Conservation (phyloP, 1,140 invertebrate species). For the Elysia chlorotica region DNA sequence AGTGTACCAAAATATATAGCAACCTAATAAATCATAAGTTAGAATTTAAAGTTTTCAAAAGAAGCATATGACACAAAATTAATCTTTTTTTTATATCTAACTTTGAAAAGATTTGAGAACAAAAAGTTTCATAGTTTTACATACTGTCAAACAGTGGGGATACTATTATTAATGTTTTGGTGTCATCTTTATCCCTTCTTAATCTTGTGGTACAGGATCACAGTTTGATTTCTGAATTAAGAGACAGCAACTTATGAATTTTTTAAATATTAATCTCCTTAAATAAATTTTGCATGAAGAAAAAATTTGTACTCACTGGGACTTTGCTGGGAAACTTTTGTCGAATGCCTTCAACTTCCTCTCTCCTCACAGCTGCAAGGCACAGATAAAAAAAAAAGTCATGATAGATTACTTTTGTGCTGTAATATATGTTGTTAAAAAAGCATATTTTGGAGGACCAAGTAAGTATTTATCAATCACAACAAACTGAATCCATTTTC, state of each 20-base stretch:
- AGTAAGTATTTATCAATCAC: too few relatives aligned
- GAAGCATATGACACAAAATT: too few relatives aligned
- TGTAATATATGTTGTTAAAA: too few relatives aligned
- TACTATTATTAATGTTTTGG: background rate
- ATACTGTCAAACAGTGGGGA: background rate
- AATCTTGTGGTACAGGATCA: background rate
- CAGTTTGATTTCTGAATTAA: background rate
- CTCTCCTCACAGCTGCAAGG: constrained; percentile 60
- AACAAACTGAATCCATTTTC: too few relatives aligned
- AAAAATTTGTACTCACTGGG: constrained; percentile 48
- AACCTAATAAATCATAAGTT: too few relatives aligned
- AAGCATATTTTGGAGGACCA: too few relatives aligned
- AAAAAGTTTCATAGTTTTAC: too few relatives aligned
- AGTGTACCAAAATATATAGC: too few relatives aligned
- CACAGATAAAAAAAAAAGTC: constrained; percentile 24
- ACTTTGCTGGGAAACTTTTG: constrained; percentile 70
- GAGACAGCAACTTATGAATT: background rate
- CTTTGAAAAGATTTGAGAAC: too few relatives aligned
- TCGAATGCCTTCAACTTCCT: constrained; percentile 54
- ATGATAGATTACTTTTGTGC: too few relatives aligned
- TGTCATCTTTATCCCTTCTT: background rate
- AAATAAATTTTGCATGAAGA: background rate
- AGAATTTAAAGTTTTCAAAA: too few relatives aligned
- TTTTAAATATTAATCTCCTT: background rate
- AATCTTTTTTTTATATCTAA: too few relatives aligned